A percentile compares a stretch with the other conserved stretches of the same genome.
Conservation (phyloP, 2,797 vertebrate species). For the Poeciliopsis gracilis region DNA sequence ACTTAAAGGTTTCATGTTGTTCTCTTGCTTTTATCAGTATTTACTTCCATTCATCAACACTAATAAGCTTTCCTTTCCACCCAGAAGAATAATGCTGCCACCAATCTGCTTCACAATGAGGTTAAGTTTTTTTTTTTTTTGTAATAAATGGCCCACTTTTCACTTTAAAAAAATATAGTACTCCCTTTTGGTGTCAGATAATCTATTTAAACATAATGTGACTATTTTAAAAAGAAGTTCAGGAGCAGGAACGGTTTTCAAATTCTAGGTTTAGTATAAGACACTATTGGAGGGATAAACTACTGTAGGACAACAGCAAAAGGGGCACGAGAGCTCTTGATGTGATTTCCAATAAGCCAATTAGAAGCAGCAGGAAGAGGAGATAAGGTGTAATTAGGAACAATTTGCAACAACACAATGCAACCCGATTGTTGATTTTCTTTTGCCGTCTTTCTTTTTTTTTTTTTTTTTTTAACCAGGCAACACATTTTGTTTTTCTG, state of each 20-base stretch:
- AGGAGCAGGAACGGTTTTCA: background rate
- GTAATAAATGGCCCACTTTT: background rate
- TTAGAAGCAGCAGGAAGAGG: conserved; percentile 18
- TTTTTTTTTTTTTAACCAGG: background rate
- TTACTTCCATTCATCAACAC: background rate
- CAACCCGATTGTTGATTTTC: background rate
- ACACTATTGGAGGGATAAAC: background rate
- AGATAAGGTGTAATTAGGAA: conserved; percentile 13
- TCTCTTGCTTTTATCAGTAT: background rate
- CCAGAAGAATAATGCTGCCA: background rate
- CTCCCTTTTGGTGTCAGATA: background rate
- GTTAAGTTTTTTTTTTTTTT: background rate
- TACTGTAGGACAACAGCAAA: conserved; percentile 5
- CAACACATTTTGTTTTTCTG: conserved; percentile 1
- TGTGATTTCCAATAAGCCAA: conserved; percentile 10
- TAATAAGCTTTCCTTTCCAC: background rate
- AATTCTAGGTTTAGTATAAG: background rate
- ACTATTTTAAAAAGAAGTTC: background rate
- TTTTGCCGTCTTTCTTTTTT: background rate
- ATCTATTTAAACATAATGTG: background rate
- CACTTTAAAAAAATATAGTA: background rate
- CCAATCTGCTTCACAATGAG: background rate
- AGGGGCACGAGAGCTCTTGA: background rate
- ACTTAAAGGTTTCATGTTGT: background rate
- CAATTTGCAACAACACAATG: conserved; percentile 12